Base-by-base conservation (phyloP, 2,888 invertebrate genomes). In the Plebejus melissa region DNA sequence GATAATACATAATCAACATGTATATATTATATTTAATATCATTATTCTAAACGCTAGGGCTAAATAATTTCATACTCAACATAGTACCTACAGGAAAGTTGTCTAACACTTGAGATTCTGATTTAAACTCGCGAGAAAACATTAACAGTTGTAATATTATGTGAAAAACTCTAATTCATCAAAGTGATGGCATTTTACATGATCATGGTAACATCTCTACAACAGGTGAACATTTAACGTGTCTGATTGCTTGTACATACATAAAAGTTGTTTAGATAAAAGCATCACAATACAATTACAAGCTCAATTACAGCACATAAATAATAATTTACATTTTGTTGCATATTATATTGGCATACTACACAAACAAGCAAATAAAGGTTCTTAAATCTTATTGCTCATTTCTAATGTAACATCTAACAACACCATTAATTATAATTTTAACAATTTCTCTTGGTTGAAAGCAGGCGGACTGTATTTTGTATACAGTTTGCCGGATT, bases 11-110 rank as follows among this genome's bases (percentile, higher is more conserved):
- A 83, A 84, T 85, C 88, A 88, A 88, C 82, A 85, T 85, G 90
- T 90, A 88, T 88, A 86, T 84, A 89, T 90, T 84, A 89, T 90
- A 88, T 90, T 85, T 79, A 80, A 81, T 84, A 80, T 76, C 83
- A 85, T 85, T 87, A 87, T 84, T 85, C 88, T 86, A 88, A 88
- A 82, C 78, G 6, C 81, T 86, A 84, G 82, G 80, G 80, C 80
- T 81, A 82, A 80, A 81, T 77, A 82, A 77, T 80, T 81, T 79
- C 77, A 80, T 82, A 79, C 76, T 80, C 78, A 16, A 54, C 76
- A 78, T 71, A 74, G 77, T 79, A 84, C 76, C 77, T 79, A 76
- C 78, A 78, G 84, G 86, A 87, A 85, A 86, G 82, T 81, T 83
- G 81, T 84, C 82, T 85, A 85, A 82, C 80, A 80, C 78, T 80